Conservation (phyloP, 2,888 invertebrate species). For the Bombylius discolor region DNA sequence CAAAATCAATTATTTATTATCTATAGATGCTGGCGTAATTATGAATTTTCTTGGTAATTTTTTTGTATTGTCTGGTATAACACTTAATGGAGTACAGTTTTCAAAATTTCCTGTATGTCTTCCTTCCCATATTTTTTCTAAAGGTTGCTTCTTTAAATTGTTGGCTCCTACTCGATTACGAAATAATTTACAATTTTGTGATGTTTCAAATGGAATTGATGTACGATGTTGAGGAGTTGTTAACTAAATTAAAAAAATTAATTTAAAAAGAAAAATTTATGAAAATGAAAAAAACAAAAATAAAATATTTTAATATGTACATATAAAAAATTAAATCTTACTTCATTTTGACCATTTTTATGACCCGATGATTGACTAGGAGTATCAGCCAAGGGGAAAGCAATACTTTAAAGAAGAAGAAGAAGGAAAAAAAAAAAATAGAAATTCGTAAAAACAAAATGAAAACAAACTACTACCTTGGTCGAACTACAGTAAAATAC, state of each 20-base stretch:
- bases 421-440: no score
- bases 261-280: no score
- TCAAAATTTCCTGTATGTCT: neutral
- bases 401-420: no score
- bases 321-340: no score
- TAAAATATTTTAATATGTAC: no score
- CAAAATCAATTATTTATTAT: no score
- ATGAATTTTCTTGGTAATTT: slow-evolving; percentile 3
- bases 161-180: neutral
- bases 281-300: no score
- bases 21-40: slow-evolving; percentile 1
- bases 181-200: neutral
- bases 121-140: slow-evolving; percentile 5
- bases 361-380: no score
- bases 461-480: neutral
- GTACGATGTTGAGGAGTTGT: neutral
- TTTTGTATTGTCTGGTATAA: neutral
- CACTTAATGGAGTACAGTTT: neutral
- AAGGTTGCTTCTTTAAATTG: slow-evolving; percentile 2
- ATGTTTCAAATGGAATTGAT: neutral
- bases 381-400: no score
- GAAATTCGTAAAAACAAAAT: no score
- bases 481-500: slow-evolving; percentile 19
- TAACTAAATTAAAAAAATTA: no score
- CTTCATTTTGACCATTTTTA: no score